A percentile compares a stretch with the other conserved stretches of the same genome.
Conservation (phyloP, 2,797 vertebrate species). For the Cyprinella venusta region DNA sequence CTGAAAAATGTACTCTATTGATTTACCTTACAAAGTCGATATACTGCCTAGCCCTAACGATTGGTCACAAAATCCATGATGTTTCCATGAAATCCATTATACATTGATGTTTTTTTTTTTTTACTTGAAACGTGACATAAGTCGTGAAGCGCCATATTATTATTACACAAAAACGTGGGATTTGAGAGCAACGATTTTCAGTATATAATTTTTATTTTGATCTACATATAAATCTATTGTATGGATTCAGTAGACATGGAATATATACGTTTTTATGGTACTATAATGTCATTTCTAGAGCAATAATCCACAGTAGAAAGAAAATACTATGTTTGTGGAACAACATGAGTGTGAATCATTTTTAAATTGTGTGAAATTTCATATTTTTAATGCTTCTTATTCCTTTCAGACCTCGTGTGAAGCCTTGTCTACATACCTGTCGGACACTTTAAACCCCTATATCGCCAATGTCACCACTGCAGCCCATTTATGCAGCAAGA, state of each 20-base stretch:
- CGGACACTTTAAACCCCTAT: slow-evolving; percentile 78
- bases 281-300: neutral
- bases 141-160: neutral
- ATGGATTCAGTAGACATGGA: neutral
- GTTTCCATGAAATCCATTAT: too few relatives aligned
- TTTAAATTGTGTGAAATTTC: neutral
- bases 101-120: neutral
- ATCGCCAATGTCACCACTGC: slow-evolving; percentile 83
- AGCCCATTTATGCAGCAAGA: slow-evolving; percentile 77
- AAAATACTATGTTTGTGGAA: neutral
- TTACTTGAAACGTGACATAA: neutral
- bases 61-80: neutral
- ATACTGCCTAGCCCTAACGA: neutral
- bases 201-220: neutral
- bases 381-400: slow-evolving; percentile 1
- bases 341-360: neutral
- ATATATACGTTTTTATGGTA: neutral
- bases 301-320: neutral
- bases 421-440: slow-evolving; percentile 64
- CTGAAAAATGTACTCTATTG: too few relatives aligned
- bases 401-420: slow-evolving; percentile 68
- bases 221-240: neutral
- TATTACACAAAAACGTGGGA: neutral
- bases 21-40: neutral
- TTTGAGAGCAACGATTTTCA: neutral